phyloP scores from a whole-genome alignment of 2,113 vertebrate species.

The Peromyscus leucopus region DNA sequence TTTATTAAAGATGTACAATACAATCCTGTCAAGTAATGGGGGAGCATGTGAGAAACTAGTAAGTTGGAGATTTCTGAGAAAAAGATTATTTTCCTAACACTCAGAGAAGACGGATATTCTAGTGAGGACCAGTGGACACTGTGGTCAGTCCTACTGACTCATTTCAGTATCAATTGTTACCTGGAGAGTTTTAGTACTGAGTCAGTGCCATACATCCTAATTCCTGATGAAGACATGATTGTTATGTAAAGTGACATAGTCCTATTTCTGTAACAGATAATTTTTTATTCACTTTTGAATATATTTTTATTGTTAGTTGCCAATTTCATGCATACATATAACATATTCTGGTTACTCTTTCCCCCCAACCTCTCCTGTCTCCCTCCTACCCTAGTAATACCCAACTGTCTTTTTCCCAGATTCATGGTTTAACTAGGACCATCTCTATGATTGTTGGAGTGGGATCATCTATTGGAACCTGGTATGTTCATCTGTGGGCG shows the following conservation, averaged over 20 bases:
- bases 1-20: constrained; percentile 17
- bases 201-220: not conserved
- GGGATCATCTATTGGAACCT: not conserved
- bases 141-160: not conserved
- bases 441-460: not conserved
- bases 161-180: not conserved
- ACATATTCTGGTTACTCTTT: not conserved
- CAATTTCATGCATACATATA: not conserved
- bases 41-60: not conserved
- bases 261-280: not conserved
- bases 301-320: not conserved
- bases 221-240: not conserved
- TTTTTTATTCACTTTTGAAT: not conserved
- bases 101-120: not conserved
- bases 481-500: too few species aligned
- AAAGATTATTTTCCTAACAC: not conserved
- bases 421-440: not conserved
- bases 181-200: not conserved
- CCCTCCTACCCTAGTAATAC: not conserved
- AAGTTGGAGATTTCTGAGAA: constrained; percentile 4
- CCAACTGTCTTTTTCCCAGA: not conserved
- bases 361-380: not conserved
- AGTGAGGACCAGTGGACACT: not conserved
- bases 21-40: not conserved
- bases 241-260: not conserved